Percentiles rank a stretch among this genome's conserved stretches.
These are phyloP conservation scores for Myanophis thanlyinensis DNA, from an alignment of 2,113 vertebrate species.

Conservation along the genomic window DNA sequence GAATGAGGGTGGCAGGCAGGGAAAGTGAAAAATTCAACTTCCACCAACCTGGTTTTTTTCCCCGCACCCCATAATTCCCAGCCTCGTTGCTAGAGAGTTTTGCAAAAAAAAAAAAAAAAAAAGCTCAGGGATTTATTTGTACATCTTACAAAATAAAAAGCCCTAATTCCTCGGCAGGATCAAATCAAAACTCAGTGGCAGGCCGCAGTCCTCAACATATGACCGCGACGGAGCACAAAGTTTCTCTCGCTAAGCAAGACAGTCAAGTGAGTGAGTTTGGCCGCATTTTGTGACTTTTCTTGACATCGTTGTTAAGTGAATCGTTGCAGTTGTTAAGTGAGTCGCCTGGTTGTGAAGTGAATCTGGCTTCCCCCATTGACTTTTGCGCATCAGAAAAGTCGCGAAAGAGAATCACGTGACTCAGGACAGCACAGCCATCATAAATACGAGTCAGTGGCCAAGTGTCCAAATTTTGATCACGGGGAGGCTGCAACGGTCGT, in stretches of 20 bases:
- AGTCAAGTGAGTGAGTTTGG: too few species aligned
- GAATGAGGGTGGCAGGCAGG: neutral
- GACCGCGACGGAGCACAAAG: accelerated
- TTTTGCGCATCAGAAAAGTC: too few species aligned
- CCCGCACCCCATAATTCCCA: neutral
- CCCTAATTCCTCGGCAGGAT: neutral
- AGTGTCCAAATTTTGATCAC: neutral
- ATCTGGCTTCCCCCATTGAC: too few species aligned
- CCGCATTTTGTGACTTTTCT: neutral
- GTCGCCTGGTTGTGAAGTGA: too few species aligned
- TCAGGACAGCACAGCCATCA: too few species aligned
- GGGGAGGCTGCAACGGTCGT: neutral
- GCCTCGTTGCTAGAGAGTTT: neutral
- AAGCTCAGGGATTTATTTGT: neutral
- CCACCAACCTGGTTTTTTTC: neutral
- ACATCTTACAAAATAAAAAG: neutral
- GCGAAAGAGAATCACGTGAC: too few species aligned
- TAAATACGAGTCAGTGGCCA: too few species aligned
- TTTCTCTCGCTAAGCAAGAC: too few species aligned
- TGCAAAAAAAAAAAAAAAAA: neutral
- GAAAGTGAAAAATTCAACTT: neutral
- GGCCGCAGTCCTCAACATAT: neutral
- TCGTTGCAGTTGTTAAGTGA: neutral
- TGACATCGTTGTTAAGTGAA: neutral
- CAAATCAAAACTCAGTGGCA: neutral